Conservation (phyloP, 2,888 invertebrate genomes). For the Ischnus inquisitorius region DNA sequence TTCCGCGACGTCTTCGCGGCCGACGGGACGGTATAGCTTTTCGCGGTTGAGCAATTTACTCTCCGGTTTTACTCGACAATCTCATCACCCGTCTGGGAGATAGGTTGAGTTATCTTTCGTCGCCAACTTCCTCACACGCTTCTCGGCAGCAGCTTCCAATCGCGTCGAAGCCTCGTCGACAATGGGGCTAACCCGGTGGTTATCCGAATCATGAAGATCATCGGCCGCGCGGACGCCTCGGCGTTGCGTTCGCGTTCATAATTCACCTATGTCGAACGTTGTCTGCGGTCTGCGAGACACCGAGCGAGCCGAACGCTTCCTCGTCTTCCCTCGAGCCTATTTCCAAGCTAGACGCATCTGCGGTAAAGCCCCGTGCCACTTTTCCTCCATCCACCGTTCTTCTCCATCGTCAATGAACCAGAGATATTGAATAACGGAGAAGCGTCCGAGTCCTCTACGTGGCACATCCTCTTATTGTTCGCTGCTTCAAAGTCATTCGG, state of each 20-base stretch:
- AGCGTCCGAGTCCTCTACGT: neutral
- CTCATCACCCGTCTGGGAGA: neutral
- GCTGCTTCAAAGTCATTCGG: neutral
- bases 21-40: constrained; percentile 23
- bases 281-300: constrained; percentile 46
- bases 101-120: neutral
- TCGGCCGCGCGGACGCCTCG: constrained; percentile 4
- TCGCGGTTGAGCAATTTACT: constrained; percentile 54
- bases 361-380: constrained; percentile 20
- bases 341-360: constrained; percentile 9
- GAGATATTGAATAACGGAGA: neutral
- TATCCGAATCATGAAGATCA: constrained; percentile 35
- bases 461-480: neutral
- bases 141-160: constrained; percentile 7
- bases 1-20: neutral
- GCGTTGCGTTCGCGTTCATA: constrained; percentile 14
- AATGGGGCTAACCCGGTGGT: constrained; percentile 14
- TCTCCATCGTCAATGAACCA: neutral
- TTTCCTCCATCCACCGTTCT: neutral
- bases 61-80: constrained; percentile 20
- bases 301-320: neutral
- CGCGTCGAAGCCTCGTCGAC: neutral
- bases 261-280: constrained; percentile 20
- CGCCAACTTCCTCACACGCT: constrained; percentile 1
- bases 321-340: neutral